phyloP scores from a whole-genome alignment of 2,113 vertebrate species.

The Trachemys scripta region DNA sequence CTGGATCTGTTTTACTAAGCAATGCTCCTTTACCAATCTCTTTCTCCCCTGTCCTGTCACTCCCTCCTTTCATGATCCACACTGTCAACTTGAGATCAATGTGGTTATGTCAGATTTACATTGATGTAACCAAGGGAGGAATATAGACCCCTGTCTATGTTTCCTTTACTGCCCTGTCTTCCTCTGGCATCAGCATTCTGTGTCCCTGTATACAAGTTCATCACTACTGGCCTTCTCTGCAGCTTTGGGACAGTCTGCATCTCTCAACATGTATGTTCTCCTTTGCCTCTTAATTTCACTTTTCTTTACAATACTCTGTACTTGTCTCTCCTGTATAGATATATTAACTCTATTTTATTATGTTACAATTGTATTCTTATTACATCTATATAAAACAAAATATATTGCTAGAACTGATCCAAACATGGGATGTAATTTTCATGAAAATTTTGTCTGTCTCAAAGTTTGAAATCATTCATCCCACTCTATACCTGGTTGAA shows the following conservation, averaged over 20 bases:
- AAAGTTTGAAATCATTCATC: conserved; percentile 38
- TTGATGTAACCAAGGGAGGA: background rate
- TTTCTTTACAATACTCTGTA: background rate
- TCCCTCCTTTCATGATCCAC: rapidly evolving
- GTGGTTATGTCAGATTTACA: rapidly evolving
- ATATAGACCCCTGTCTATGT: background rate
- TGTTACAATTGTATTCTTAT: conserved; percentile 22
- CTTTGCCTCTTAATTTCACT: background rate
- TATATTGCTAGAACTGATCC: conserved; percentile 6
- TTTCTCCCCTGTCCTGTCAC: background rate
- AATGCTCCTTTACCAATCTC: background rate
- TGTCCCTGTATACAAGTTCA: background rate
- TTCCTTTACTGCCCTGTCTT: background rate
- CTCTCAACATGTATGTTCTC: background rate
- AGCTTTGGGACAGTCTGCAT: background rate
- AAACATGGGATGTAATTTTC: conserved; percentile 41
- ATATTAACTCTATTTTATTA: background rate
- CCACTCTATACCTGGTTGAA: background rate
- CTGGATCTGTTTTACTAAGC: too few relatives aligned
- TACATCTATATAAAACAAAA: conserved; percentile 23
- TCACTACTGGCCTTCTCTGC: rapidly evolving
- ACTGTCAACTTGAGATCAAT: background rate
- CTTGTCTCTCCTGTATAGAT: background rate
- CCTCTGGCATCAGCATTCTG: background rate
- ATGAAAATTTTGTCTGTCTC: background rate